These are phyloP conservation scores for Gyps fulvus DNA, from an alignment of 2,113 vertebrate genomes.

Conservation along the genomic window DNA sequence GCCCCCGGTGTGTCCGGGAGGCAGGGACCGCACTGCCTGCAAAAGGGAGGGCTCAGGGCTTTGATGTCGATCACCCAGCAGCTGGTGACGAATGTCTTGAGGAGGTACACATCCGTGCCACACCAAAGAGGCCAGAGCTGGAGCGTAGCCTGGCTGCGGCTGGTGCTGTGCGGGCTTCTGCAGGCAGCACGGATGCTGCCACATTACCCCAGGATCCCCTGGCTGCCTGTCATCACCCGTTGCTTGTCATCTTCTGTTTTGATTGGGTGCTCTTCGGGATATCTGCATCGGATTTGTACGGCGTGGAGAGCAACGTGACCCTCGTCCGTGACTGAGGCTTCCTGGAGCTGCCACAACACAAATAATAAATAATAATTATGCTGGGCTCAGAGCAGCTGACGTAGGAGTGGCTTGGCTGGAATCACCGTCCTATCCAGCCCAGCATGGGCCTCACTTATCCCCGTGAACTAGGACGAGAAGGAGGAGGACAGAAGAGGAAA, in stretches of 20 bases:
- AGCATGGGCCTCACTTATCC: neutral
- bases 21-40: neutral
- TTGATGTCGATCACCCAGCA: neutral
- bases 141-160: fast-evolving
- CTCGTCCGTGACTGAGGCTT: neutral
- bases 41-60: neutral
- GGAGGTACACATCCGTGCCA: fast-evolving
- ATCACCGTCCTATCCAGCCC: neutral
- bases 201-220: neutral
- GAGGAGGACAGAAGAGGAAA: conserved; percentile 13
- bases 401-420: conserved; percentile 22
- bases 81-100: neutral
- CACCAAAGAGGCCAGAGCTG: neutral
- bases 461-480: neutral
- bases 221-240: neutral
- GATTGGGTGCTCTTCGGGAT: neutral
- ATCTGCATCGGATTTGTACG: fast-evolving
- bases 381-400: neutral
- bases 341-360: neutral
- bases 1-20: fast-evolving
- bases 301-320: neutral
- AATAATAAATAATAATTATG: conserved; percentile 5
- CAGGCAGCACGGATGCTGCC: neutral
- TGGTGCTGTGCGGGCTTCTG: neutral
- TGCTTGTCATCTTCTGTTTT: neutral